These are phyloP conservation scores for Baryphthengus martii DNA, from an alignment of 2,113 vertebrate species.

Conservation along the genomic window DNA sequence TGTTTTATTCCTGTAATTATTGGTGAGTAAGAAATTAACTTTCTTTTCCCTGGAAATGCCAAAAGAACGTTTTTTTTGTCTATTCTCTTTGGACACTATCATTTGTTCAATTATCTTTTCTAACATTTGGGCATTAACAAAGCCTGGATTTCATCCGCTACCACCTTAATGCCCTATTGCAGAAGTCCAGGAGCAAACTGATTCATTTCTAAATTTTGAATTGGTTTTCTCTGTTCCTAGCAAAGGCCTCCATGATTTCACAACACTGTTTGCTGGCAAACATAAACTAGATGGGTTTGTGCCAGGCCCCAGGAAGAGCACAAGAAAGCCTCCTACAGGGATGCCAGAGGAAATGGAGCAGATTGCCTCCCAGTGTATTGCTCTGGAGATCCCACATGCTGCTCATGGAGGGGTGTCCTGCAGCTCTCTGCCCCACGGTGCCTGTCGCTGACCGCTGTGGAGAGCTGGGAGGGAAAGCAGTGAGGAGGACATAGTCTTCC, in stretches of 20 bases:
- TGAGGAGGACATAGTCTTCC: background rate
- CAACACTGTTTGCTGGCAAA: background rate
- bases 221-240: background rate
- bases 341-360: background rate
- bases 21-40: background rate
- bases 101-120: background rate
- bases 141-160: background rate
- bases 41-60: background rate
- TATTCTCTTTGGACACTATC: background rate
- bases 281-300: background rate
- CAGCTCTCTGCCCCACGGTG: fast-evolving
- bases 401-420: background rate
- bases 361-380: background rate
- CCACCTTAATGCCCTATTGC: background rate
- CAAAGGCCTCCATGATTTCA: background rate
- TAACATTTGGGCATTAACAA: background rate
- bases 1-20: background rate
- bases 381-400: background rate
- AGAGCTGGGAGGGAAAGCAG: background rate
- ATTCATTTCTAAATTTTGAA: background rate
- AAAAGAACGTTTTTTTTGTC: background rate
- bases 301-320: background rate
- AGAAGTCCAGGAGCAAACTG: background rate
- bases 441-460: fast-evolving
- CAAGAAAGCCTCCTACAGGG: background rate